Evolutionary conservation across 2,113 vertebrate genomes (phyloP), one percentile per base, ranked within the genome.

Genomic region (Eupsittula cactorum): DNA sequence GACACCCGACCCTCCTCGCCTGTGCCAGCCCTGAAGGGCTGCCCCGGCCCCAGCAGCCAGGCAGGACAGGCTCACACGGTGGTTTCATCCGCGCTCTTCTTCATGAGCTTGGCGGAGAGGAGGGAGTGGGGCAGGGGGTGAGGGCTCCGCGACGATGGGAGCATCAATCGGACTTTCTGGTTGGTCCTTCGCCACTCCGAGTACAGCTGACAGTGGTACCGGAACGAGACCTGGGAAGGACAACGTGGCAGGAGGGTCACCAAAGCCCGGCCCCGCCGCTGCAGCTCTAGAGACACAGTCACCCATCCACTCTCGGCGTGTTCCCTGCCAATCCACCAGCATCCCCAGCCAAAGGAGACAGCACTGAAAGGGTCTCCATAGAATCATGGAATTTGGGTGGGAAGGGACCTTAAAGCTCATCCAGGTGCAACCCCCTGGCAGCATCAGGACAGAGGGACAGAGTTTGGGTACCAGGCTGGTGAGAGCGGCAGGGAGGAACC

Each of bases 121-220:
- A 98, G 97, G 92, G 98, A 98, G 98, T 98, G 98, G 94, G 98
- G 98, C 93, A 98, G n/a, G 7, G 98, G 98, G 93, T 97, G 97
- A 0, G 98, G 95, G 95, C 97, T 98, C 63, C 98, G 98, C 2
- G 96, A 92, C 44, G 98, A 97, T 1, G 98, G 98, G 79, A 99
- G 96, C 98, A 99, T 98, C 97, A 99, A 78, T 24, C 97, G 98
- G 7, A 99, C 99, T 94, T 99, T 99, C 98, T 99, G 99, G 96
- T 99, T 99, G 89, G 98, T 99, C 98, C 98, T 98, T 78, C 99
- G 98, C 99, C 99, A 99, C 97, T 99, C 99, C 0, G 99, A 99
- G 97, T 99, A 99, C 44, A 99, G 97, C 98, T 99, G 99, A 98
- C 99, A 99, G 97, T 99, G 99, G 98, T 99, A 99, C 93, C 99